Conservation (phyloP, 2,797 vertebrate genomes). For the Gallinago stenura region DNA sequence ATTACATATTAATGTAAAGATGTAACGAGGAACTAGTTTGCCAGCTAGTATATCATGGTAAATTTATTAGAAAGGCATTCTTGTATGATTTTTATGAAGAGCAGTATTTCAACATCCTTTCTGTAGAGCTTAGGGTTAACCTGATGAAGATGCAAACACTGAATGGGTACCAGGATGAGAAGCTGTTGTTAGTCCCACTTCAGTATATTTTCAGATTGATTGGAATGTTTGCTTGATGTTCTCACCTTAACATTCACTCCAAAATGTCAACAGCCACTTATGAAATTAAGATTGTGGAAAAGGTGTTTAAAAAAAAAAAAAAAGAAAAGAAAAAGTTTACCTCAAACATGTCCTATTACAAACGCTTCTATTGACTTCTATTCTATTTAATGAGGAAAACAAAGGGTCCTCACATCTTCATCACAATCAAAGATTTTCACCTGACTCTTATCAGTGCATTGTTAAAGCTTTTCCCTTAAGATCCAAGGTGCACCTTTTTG, state of each 20-base stretch:
- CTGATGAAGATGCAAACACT: not conserved
- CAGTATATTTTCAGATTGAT: not conserved
- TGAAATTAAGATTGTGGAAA: constrained; percentile 17
- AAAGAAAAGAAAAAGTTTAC: not conserved
- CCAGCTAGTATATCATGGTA: not conserved
- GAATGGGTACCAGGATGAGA: not conserved
- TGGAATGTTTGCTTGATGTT: not conserved
- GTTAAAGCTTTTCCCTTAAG: not conserved
- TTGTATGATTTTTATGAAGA: not conserved
- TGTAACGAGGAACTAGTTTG: not conserved
- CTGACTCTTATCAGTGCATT: not conserved
- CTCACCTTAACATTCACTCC: not conserved
- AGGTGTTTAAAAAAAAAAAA: not conserved
- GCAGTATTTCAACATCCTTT: not conserved
- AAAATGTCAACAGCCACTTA: constrained; percentile 24
- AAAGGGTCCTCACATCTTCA: not conserved
- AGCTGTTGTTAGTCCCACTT: not conserved
- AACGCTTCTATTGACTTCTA: not conserved
- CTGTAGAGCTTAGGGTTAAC: not conserved
- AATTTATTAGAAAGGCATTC: not conserved
- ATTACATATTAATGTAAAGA: not conserved
- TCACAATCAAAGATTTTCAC: not conserved
- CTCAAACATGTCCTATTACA: not conserved
- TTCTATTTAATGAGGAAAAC: not conserved
- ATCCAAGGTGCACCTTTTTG: not conserved